Evolutionary conservation across 2,113 vertebrate genomes (phyloP).

Genomic region (Festucalex cinctus): DNA sequence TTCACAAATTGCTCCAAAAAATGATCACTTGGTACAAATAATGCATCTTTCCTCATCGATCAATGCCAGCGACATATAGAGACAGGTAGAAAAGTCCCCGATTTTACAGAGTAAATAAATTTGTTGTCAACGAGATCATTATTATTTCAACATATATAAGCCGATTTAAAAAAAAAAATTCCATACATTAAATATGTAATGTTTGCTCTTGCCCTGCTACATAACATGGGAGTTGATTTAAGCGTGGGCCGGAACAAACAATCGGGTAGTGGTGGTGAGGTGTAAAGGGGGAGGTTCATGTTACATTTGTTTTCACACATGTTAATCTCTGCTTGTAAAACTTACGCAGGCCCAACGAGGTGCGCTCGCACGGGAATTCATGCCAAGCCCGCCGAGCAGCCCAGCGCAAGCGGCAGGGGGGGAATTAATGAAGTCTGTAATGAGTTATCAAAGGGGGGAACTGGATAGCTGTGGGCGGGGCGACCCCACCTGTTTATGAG

Average conservation of each 20-base stretch:
- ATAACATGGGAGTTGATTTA: constrained; percentile 14
- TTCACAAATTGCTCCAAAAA: no score
- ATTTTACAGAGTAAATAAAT: no score
- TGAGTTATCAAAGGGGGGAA: constrained; percentile 72
- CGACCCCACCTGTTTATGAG: constrained; percentile 66
- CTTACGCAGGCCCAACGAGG: constrained; percentile 55
- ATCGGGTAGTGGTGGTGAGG: constrained; percentile 40
- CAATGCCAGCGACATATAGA: no score
- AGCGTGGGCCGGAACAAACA: constrained; percentile 30
- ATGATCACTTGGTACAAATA: no score
- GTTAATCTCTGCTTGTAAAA: constrained; percentile 69
- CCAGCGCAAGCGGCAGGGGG: constrained; percentile 19
- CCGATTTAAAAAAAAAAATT: not conserved
- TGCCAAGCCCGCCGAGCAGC: constrained; percentile 48
- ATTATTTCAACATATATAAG: no score
- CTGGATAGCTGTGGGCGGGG: constrained; percentile 59
- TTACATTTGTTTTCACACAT: constrained; percentile 72
- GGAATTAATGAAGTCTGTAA: constrained; percentile 73
- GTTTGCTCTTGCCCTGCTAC: not conserved
- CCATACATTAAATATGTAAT: not conserved
- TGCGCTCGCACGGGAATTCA: constrained; percentile 61
- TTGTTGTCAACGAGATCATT: not conserved
- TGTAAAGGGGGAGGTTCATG: constrained; percentile 49
- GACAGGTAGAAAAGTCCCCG: no score
- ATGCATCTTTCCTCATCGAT: no score